Percentiles rank a stretch among this genome's conserved stretches.
These are phyloP conservation scores for Cygnus buccinator DNA, from an alignment of 2,113 vertebrate species.

Conservation along the genomic window DNA sequence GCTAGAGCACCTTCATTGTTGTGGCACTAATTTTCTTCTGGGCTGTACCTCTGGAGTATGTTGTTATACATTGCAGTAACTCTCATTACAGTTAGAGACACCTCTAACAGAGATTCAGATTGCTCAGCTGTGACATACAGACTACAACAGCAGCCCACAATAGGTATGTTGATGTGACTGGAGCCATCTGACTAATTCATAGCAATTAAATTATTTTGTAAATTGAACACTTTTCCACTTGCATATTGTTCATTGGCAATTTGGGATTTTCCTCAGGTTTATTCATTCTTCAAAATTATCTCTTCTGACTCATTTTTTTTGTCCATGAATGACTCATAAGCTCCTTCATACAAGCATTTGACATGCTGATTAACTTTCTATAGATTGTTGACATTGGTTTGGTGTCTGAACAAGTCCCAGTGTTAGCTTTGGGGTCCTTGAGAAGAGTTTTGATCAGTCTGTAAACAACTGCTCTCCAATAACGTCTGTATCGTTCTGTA, in stretches of 20 bases:
- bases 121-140: constrained; percentile 19
- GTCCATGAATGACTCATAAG: constrained; percentile 35
- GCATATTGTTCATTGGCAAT: constrained; percentile 38
- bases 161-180: constrained; percentile 22
- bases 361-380: background rate
- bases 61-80: background rate
- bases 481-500: background rate
- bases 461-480: background rate
- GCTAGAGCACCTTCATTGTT: background rate
- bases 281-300: constrained; percentile 45
- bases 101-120: constrained; percentile 11
- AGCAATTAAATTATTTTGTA: constrained; percentile 51
- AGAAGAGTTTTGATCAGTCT: background rate
- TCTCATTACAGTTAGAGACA: constrained; percentile 27
- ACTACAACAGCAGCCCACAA: constrained; percentile 6
- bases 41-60: background rate
- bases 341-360: constrained; percentile 11
- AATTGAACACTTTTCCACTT: constrained; percentile 53
- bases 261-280: constrained; percentile 54
- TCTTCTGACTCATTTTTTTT: constrained; percentile 51
- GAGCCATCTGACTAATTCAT: constrained; percentile 54
- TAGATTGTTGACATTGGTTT: background rate
- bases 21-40: background rate
- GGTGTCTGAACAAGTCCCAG: background rate
- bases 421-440: background rate